phyloP scores from a whole-genome alignment of 1,140 invertebrate species.

The Macrobrachium nipponense region DNA sequence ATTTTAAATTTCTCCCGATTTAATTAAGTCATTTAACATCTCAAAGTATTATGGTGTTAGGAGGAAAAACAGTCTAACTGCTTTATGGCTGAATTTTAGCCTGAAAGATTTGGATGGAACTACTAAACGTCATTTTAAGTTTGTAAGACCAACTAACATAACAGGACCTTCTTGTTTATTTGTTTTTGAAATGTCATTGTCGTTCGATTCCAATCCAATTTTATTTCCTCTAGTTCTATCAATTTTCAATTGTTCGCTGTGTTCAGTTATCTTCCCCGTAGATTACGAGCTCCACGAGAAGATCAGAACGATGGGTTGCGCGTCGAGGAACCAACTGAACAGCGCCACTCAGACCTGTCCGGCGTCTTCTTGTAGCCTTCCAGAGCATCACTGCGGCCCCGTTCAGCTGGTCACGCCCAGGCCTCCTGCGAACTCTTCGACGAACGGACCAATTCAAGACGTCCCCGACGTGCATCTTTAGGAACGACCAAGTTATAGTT shows the following conservation, averaged over 20 bases:
- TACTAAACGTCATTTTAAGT: too few species aligned
- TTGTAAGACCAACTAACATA: too few species aligned
- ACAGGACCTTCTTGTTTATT: too few species aligned
- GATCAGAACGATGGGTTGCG: constrained; percentile 65
- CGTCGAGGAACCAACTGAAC: constrained; percentile 65
- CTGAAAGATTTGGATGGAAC: too few species aligned
- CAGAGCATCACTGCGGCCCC: constrained; percentile 9
- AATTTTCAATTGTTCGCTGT: not conserved
- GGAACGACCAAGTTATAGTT: not conserved
- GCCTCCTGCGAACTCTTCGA: not conserved
- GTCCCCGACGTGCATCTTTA: constrained; percentile 37
- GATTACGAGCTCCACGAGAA: constrained; percentile 67
- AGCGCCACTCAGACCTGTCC: constrained; percentile 66
- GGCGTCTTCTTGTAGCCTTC: not conserved
- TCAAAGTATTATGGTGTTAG: too few species aligned
- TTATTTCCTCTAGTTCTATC: too few species aligned
- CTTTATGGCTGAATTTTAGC: too few species aligned
- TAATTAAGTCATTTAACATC: too few species aligned
- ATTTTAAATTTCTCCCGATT: too few species aligned
- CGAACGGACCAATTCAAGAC: constrained; percentile 38
- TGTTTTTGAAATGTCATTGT: too few species aligned
- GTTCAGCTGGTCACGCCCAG: not conserved
- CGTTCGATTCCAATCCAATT: too few species aligned
- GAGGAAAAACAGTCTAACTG: too few species aligned
- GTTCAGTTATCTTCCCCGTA: constrained; percentile 7